A percentile compares a stretch with the other conserved stretches of the same genome.
Conservation (phyloP, 1,140 invertebrate species). For the Aricia agestis region DNA sequence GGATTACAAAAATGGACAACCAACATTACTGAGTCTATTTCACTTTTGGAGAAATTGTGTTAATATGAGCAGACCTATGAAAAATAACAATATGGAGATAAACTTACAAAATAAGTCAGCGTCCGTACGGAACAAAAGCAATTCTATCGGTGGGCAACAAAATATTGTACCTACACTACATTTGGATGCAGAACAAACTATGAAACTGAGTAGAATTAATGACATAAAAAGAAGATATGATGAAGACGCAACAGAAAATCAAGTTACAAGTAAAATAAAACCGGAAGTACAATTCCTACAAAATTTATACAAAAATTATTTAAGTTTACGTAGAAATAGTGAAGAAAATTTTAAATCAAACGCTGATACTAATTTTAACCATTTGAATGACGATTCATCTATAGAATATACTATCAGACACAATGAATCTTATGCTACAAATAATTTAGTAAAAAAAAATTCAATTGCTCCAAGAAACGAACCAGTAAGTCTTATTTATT, state of each 20-base stretch:
- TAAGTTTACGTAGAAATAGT: not conserved
- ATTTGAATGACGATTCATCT: not conserved
- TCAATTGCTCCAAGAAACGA: not conserved
- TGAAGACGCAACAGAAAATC: not conserved
- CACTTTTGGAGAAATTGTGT: conserved; percentile 33
- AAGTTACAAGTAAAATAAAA: not conserved
- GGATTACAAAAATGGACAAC: conserved; percentile 28
- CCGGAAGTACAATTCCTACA: not conserved
- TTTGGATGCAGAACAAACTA: no score
- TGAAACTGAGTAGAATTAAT: no score
- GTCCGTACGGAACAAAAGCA: not conserved
- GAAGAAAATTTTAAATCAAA: not conserved
- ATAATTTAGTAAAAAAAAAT: not conserved
- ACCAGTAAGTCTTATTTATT: not conserved
- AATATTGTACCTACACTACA: not conserved
- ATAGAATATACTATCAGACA: not conserved
- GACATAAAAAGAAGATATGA: no score
- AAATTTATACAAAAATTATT: not conserved
- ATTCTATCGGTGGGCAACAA: not conserved
- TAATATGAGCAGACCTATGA: not conserved
- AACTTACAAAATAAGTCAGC: not conserved
- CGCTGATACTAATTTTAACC: not conserved
- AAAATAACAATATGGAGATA: not conserved
- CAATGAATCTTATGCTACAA: not conserved
- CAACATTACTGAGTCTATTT: conserved; percentile 33